Evolutionary conservation across 2,113 vertebrate species (phyloP), one percentile per base, ranked within the genome.

Genomic region (Callaeas wilsoni): DNA sequence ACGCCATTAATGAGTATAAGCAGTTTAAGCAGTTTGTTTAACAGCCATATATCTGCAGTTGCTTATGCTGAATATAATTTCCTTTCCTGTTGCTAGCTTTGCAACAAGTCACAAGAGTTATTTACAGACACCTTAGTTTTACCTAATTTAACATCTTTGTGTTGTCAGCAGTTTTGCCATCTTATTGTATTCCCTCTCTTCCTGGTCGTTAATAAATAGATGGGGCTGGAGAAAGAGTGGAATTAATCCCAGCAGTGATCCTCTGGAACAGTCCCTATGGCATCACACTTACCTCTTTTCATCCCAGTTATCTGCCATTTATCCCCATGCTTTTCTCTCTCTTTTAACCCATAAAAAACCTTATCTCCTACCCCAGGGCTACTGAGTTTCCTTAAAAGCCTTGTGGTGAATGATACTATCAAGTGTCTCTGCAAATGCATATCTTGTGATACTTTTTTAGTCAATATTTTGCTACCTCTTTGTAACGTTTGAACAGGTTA

Each of bases 151-250:
- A 89, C 82, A 95, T 57, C 91, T 95, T 94, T 88, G 68, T 90
- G 44, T 65, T 90, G 94, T 97, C 96, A 97, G 95, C 92, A 97
- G 73, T 95, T 96, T 94, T 92, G 83, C 94, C 30, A 59, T 90
- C 89, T 96, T 74, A 83, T 92, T 95, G 95, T 97, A 90, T 44
- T 89, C 56, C 33, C n/a, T 82, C 41, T 93, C 55, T 93, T 93
- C 47, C 79, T 90, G 78, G 49, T 88, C 91, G 95, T 96, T 97
- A 97, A 94, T 96, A 94, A 97, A 94, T 69, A 90, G 84, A 93
- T 53, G 39, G 80, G 56, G 46, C 42, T 0, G 0, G 69, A 90
- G 64, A 77, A 92, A 67, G 82, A 81, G 42, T 62, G 41, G 94
- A 93, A 97, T 89, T 87, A 71, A 93, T 95, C 70, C 67, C 80